Evolutionary conservation across 2,797 vertebrate species (phyloP).

Genomic region (Numenius phaeopus): DNA sequence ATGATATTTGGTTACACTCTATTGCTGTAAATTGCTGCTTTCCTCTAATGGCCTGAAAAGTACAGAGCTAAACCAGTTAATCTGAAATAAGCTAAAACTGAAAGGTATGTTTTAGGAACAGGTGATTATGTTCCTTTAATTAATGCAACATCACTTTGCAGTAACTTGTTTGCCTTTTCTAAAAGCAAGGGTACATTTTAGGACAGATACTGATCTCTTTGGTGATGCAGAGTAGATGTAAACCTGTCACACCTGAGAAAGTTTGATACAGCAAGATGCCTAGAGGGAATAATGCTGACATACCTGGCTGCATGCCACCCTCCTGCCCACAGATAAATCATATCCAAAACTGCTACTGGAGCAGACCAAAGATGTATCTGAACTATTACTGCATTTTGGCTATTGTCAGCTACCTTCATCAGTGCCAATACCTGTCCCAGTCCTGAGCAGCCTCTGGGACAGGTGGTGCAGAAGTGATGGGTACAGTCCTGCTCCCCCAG

Average conservation of each 20-base stretch:
- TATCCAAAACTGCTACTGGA: not conserved
- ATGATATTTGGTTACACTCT: slow-evolving; percentile 42
- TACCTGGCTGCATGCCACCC: not conserved
- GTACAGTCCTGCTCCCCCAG: not conserved
- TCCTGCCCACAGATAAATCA: not conserved
- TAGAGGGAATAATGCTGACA: not conserved
- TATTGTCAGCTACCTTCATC: not conserved
- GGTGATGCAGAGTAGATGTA: not conserved
- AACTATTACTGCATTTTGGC: not conserved
- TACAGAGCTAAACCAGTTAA: slow-evolving; percentile 31
- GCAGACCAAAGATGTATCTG: not conserved
- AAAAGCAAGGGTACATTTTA: not conserved
- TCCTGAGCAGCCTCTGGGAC: not conserved
- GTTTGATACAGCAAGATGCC: not conserved
- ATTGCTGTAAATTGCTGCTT: slow-evolving; percentile 52
- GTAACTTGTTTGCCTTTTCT: not conserved
- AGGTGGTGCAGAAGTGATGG: fast-evolving
- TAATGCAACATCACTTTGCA: not conserved
- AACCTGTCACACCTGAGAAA: not conserved
- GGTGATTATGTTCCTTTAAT: slow-evolving; percentile 5
- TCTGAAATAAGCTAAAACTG: not conserved
- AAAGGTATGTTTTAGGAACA: not conserved
- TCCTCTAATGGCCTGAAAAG: slow-evolving; percentile 30
- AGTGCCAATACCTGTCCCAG: not conserved
- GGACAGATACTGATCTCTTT: not conserved